These are phyloP conservation scores for Eubucco bourcierii DNA, from an alignment of 2,113 vertebrate species.

Conservation along the genomic window DNA sequence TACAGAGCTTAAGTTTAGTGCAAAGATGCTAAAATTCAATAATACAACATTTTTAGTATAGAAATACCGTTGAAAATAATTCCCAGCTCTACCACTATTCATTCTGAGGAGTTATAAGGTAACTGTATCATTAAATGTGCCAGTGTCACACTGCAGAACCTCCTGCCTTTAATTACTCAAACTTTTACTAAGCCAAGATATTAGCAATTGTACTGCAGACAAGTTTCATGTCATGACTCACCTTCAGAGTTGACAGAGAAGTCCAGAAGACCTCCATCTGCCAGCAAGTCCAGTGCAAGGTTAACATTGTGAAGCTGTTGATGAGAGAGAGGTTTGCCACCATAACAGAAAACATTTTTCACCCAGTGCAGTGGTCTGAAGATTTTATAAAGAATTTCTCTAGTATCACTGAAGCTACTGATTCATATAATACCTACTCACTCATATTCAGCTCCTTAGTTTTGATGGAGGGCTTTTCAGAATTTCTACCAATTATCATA, in stretches of 20 bases:
- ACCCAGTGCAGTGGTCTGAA: background rate
- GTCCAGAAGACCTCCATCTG: constrained; percentile 75
- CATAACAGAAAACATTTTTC: background rate
- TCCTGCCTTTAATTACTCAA: background rate
- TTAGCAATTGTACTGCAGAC: background rate
- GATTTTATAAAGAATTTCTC: background rate
- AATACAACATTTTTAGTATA: background rate
- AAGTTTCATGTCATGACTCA: constrained; percentile 53
- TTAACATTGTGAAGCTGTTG: constrained; percentile 88
- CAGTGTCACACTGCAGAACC: background rate
- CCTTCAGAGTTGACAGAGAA: constrained; percentile 82
- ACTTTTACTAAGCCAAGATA: background rate
- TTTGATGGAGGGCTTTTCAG: background rate
- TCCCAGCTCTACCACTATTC: background rate
- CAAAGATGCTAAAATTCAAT: background rate
- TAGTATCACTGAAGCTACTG: background rate
- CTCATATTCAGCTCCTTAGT: background rate
- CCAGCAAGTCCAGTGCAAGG: constrained; percentile 86
- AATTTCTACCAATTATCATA: constrained; percentile 16
- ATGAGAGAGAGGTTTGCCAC: background rate
- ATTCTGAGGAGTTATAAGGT: background rate
- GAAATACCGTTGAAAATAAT: background rate
- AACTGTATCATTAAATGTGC: background rate
- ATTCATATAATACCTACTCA: background rate
- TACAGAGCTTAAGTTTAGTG: background rate